Conservation (phyloP, 1,140 invertebrate genomes). For the Drosophila bocki region DNA sequence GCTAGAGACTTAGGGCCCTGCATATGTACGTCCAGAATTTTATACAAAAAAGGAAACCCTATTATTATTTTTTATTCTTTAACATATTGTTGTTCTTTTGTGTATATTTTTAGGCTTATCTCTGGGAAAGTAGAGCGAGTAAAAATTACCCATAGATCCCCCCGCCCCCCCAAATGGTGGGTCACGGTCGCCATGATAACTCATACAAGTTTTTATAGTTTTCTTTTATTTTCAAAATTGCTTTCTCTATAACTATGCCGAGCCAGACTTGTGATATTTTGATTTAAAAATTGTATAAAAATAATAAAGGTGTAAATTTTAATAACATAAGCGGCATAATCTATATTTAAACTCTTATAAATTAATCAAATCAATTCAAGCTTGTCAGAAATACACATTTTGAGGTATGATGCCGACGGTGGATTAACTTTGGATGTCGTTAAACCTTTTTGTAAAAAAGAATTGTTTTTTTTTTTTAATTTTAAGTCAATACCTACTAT, state of each 20-base stretch:
- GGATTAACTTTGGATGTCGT: conserved; percentile 5
- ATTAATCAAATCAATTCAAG: background rate
- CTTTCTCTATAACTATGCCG: conserved; percentile 5
- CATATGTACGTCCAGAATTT: conserved; percentile 9
- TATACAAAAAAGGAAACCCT: background rate
- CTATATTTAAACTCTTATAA: background rate
- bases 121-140: conserved; percentile 4
- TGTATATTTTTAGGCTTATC: conserved; percentile 13
- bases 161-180: background rate
- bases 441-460: background rate
- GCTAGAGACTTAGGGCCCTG: conserved; percentile 8
- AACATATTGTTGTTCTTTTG: conserved; percentile 7
- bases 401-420: conserved; percentile 10
- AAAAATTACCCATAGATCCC: background rate
- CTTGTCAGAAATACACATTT: background rate
- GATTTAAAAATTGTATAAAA: conserved; percentile 11
- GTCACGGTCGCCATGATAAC: conserved; percentile 12
- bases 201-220: background rate
- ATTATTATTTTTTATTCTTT: background rate
- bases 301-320: conserved; percentile 6
- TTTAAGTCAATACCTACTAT: background rate
- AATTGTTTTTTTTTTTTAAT: background rate
- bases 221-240: background rate
- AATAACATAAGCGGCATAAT: conserved; percentile 10
- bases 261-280: conserved; percentile 22